These are phyloP conservation scores for Bucco capensis DNA, from an alignment of 2,113 vertebrate genomes.

Conservation along the genomic window DNA sequence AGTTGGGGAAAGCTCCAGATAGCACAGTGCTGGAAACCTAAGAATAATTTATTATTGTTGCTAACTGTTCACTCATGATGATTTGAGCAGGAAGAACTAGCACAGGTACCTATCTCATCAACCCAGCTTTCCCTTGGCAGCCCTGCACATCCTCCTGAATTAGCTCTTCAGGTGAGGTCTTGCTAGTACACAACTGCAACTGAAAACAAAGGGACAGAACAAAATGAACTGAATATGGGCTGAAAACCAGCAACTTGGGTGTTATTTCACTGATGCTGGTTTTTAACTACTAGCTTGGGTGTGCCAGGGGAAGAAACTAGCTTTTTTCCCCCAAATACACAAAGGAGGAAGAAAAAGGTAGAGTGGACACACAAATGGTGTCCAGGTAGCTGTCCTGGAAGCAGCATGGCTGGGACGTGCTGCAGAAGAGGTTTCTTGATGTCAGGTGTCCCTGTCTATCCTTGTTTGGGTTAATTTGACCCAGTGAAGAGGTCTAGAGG, in stretches of 20 bases:
- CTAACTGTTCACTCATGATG: neutral
- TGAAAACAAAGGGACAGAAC: neutral
- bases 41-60: neutral
- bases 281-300: neutral
- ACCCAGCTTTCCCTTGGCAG: neutral
- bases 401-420: neutral
- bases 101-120: neutral
- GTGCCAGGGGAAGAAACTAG: neutral
- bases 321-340: neutral
- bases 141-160: fast-evolving
- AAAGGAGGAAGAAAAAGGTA: neutral
- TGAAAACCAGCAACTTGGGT: neutral
- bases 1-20: neutral
- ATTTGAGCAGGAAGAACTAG: neutral
- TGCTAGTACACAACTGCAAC: neutral
- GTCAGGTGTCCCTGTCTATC: neutral
- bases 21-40: neutral
- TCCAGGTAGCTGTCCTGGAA: neutral
- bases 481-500: neutral
- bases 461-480: neutral
- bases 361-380: neutral
- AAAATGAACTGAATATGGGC: neutral
- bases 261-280: neutral
- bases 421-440: neutral
- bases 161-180: neutral